These are phyloP conservation scores for Siderastrea siderea DNA, from an alignment of 92 coral and sea anemone genomes.

Conservation along the genomic window DNA sequence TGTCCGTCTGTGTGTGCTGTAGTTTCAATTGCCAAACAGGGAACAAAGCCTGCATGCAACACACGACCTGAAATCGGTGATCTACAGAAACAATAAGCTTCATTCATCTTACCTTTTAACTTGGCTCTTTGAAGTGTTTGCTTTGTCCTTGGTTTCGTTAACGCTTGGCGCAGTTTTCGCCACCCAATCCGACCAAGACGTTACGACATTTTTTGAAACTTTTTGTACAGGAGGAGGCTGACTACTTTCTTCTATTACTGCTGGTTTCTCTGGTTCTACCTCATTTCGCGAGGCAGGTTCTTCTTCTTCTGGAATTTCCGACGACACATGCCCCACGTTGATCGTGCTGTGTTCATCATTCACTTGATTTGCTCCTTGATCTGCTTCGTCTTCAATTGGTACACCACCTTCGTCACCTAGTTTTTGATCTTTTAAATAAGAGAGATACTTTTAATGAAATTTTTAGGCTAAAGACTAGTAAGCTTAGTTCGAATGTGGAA, in stretches of 20 bases:
- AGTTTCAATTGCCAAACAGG: no score
- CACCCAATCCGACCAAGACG: slow-evolving; percentile 41
- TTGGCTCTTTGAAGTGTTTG: neutral
- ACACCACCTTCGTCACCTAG: slow-evolving; percentile 88
- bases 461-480: neutral
- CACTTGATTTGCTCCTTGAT: slow-evolving; percentile 4
- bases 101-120: slow-evolving; percentile 3
- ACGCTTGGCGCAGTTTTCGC: neutral
- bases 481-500: neutral
- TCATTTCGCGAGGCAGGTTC: neutral
- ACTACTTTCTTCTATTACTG: neutral
- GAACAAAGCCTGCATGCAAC: no score
- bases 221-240: slow-evolving; percentile 2
- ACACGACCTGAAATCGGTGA: no score
- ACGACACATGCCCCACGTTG: neutral
- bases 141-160: slow-evolving; percentile 7
- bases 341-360: neutral
- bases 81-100: slow-evolving; percentile 23
- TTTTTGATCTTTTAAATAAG: slow-evolving; percentile 66
- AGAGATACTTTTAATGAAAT: neutral
- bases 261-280: neutral
- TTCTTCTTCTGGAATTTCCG: slow-evolving; percentile 9
- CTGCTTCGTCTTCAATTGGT: slow-evolving; percentile 52
- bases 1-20: no score
- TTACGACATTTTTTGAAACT: slow-evolving; percentile 23